Conservation (phyloP, 2,797 vertebrate species). For the Scolopax rusticola region DNA sequence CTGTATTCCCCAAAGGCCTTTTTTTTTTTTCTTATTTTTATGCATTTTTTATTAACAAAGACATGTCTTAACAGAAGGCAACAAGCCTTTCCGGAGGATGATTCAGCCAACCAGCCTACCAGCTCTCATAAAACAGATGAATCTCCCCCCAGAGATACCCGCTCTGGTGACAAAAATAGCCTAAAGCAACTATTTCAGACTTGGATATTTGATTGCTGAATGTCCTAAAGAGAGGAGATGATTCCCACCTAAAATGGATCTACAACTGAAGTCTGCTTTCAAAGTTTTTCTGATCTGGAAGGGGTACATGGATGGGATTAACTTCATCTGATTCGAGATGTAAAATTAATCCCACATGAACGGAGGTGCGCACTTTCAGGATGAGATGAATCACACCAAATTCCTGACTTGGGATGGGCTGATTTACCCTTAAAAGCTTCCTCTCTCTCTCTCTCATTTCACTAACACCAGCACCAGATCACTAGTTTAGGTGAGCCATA, state of each 20-base stretch:
- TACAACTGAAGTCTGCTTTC: neutral
- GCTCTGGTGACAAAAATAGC: neutral
- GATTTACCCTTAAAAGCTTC: neutral
- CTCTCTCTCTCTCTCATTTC: neutral
- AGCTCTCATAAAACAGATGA: neutral
- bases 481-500: neutral
- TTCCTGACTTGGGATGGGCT: neutral
- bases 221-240: neutral
- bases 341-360: neutral
- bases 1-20: neutral
- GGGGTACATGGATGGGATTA: fast-evolving
- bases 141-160: neutral
- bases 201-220: neutral
- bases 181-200: neutral
- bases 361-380: neutral
- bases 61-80: neutral
- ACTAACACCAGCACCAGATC: neutral
- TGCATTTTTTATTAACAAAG: neutral
- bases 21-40: neutral
- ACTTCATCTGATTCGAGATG: neutral
- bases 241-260: neutral
- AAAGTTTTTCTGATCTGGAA: neutral
- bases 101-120: neutral
- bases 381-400: neutral
- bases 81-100: neutral